A percentile compares a stretch with the other conserved stretches of the same genome.
phyloP scores from a whole-genome alignment of 2,888 invertebrate genomes.

The Nymphalis c-album region DNA sequence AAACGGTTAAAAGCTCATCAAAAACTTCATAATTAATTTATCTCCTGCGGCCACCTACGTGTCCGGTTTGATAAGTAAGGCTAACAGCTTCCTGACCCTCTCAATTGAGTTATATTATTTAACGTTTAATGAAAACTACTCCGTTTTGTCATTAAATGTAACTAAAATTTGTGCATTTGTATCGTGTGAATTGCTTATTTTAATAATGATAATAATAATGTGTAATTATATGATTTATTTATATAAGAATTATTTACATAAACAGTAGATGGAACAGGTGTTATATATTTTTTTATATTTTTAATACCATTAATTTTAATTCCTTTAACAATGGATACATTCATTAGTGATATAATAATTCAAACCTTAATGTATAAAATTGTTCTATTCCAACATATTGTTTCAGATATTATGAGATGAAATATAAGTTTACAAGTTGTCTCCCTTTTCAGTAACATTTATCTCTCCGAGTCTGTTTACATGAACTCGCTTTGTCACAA shows the following conservation, averaged over 20 bases:
- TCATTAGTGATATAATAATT: too few species aligned
- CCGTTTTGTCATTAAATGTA: not conserved
- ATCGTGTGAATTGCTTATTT: too few species aligned
- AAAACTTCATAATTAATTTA: slow-evolving; percentile 30
- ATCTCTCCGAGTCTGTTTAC: not conserved
- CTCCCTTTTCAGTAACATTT: not conserved
- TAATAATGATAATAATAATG: too few species aligned
- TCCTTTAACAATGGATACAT: too few species aligned
- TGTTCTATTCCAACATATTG: too few species aligned
- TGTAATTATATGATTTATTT: too few species aligned
- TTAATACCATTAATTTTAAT: too few species aligned
- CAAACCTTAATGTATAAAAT: too few species aligned
- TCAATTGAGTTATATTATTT: slow-evolving; percentile 38
- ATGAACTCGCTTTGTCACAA: not conserved
- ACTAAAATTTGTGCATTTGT: not conserved
- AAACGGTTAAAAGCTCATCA: slow-evolving; percentile 22
- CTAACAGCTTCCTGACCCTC: slow-evolving; percentile 31
- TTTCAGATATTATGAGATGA: not conserved
- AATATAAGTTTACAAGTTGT: not conserved
- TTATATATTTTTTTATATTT: too few species aligned
- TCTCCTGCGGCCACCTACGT: slow-evolving; percentile 20
- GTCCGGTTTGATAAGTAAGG: slow-evolving; percentile 28
- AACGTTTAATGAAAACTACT: slow-evolving; percentile 9
- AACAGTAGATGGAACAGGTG: too few species aligned
- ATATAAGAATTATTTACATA: too few species aligned